Percentiles rank a stretch among this genome's conserved stretches.
Evolutionary conservation across 2,113 vertebrate genomes (phyloP).

Genomic region (Amblyopsis rosae): DNA sequence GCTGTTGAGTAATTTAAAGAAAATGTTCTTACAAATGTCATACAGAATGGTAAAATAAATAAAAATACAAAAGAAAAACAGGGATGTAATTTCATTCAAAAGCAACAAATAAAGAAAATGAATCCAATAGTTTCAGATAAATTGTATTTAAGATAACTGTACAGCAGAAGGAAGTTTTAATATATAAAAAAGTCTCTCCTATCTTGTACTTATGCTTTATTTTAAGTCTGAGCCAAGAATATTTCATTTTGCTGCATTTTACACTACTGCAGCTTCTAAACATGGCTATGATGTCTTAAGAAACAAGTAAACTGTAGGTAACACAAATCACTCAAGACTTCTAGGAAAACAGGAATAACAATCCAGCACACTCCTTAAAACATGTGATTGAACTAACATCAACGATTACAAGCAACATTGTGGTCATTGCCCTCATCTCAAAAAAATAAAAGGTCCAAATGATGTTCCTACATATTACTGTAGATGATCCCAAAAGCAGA

Average conservation of each 20-base stretch:
- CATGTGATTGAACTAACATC: too few relatives aligned
- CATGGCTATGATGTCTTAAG: not conserved
- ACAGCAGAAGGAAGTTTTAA: not conserved
- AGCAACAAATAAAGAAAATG: not conserved
- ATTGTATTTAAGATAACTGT: not conserved
- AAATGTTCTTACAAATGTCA: too few relatives aligned
- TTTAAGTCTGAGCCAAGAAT: not conserved
- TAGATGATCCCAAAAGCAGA: not conserved
- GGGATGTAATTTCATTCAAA: too few relatives aligned
- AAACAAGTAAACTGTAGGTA: too few relatives aligned
- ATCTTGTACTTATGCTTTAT: not conserved
- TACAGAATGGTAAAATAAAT: too few relatives aligned
- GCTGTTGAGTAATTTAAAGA: not conserved
- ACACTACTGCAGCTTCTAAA: constrained; percentile 9
- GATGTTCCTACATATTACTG: too few relatives aligned
- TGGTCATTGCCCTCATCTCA: too few relatives aligned
- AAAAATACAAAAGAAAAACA: too few relatives aligned
- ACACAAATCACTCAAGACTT: not conserved
- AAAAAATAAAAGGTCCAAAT: too few relatives aligned
- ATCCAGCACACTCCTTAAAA: constrained; percentile 3
- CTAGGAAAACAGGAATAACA: not conserved
- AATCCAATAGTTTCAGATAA: not conserved
- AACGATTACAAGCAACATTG: too few relatives aligned
- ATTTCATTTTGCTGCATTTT: constrained; percentile 20
- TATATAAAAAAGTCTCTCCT: too few relatives aligned